A percentile compares a stretch with the other conserved stretches of the same genome.
Conservation (phyloP, 2,888 invertebrate species). For the Tolmerus cingulatus region DNA sequence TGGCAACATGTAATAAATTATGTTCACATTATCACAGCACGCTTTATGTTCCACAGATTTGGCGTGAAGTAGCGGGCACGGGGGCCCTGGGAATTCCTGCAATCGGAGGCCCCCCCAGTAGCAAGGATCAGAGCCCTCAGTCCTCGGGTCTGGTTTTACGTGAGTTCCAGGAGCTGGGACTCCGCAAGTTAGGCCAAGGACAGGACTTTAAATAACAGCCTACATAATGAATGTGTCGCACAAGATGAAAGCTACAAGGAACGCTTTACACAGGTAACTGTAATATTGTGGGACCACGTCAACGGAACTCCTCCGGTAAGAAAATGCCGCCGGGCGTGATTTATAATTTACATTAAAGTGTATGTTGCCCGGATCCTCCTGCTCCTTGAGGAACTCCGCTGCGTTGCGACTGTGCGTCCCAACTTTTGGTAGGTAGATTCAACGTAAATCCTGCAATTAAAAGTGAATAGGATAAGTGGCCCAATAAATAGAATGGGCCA, state of each 20-base stretch:
- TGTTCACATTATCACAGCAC: constrained; percentile 37
- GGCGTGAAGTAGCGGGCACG: not conserved
- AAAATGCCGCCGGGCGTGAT: not conserved
- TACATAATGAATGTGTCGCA: constrained; percentile 31
- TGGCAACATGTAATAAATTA: constrained; percentile 31
- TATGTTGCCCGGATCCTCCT: not conserved
- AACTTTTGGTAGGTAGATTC: not conserved
- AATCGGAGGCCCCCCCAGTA: not conserved
- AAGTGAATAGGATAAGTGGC: constrained; percentile 9
- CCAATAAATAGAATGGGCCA: not conserved
- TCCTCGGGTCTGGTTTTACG: constrained; percentile 9
- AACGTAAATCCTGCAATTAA: constrained; percentile 10
- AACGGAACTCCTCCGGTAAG: not conserved
- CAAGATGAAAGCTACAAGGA: constrained; percentile 15
- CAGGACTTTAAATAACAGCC: constrained; percentile 32
- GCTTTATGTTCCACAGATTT: constrained; percentile 33
- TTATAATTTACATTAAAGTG: constrained; percentile 16
- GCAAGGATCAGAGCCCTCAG: not conserved
- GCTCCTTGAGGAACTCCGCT: not conserved
- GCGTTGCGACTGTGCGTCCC: not conserved
- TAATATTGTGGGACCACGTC: not conserved
- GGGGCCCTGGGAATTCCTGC: not conserved
- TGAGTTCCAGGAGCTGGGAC: not conserved
- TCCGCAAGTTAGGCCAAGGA: constrained; percentile 5
- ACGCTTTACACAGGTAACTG: constrained; percentile 7